Evolutionary conservation across 1,140 invertebrate species (phyloP), one percentile per base, ranked within the genome.

Genomic region (Rhynchophorus ferrugineus): DNA sequence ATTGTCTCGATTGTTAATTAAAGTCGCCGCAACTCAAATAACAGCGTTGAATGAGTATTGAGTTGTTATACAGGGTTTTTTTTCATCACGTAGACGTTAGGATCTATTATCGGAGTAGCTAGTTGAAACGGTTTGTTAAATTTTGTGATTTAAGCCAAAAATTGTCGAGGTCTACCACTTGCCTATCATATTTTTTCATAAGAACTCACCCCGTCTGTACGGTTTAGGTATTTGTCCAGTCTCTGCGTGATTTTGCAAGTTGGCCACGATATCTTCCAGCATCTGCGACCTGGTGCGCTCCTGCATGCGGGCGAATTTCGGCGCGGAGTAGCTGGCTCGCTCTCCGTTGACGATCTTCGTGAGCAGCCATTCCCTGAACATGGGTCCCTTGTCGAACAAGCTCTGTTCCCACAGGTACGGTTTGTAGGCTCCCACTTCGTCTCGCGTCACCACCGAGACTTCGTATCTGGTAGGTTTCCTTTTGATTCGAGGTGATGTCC

Each of bases 291-390:
- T 75, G 0, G 91, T 95, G 44, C 91, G 72, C 64, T 95, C 91
- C 67, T 95, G 87, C 84, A 98, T 92, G 51, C 92, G 80, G 0
- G 93, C 91, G 69, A 98, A 98, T 71, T 97, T 95, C 0, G 93
- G 91, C 3, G 95, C 92, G 8, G 92, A 96, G 65, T 97, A 97
- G 51, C 90, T 93, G 0, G 95, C 94, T 50, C 93, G 77, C 69
- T 98, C 95, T 0, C 94, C 95, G 64, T 98, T 98, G 1, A 98
- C 93, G 39, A 98, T 90, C 73, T 98, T 98, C 2, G 95, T 96
- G 3, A 98, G 75, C 14, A 98, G 76, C 88, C 95, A 98, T 70
- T 98, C 93, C 20, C 81, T 75, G 69, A 82, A 83, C 81, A 83
- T 82, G 37, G 87, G 80, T 21, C 92, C 92, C 78, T 92, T 95